Conservation (phyloP, 35 echinoderm and acorn worm species). For the Strongylocentrotus purpuratus region DNA sequence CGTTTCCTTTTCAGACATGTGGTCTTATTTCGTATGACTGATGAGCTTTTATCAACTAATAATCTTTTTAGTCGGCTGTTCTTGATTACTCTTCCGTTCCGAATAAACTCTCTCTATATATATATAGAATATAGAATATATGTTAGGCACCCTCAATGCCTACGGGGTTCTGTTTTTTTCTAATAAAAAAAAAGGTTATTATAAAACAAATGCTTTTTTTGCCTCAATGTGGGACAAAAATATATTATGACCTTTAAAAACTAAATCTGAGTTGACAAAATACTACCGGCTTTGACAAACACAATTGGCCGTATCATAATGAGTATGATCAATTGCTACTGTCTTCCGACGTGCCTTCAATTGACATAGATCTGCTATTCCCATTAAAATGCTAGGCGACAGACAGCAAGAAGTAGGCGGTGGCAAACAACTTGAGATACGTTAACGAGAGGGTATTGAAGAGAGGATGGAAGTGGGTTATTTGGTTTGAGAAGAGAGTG, state of each 20-base stretch:
- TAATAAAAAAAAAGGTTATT: too few species aligned
- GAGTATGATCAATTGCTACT: not conserved
- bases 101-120: too few species aligned
- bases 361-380: not conserved
- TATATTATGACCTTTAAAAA: not conserved
- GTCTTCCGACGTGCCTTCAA: not conserved
- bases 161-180: too few species aligned
- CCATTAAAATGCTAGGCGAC: slow-evolving; percentile 16
- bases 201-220: too few species aligned
- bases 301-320: not conserved
- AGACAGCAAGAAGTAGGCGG: not conserved
- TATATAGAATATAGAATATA: too few species aligned
- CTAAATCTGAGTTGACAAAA: not conserved
- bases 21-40: not conserved
- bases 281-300: not conserved
- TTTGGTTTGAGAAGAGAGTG: not conserved
- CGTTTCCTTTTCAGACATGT: not conserved
- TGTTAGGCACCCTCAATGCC: too few species aligned
- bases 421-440: not conserved
- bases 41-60: not conserved
- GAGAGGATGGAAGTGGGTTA: not conserved
- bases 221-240: not conserved
- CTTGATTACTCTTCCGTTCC: too few species aligned
- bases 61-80: not conserved
- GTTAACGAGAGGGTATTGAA: not conserved